phyloP scores from a whole-genome alignment of 1,140 invertebrate genomes.

The Arctopsyche grandis region DNA sequence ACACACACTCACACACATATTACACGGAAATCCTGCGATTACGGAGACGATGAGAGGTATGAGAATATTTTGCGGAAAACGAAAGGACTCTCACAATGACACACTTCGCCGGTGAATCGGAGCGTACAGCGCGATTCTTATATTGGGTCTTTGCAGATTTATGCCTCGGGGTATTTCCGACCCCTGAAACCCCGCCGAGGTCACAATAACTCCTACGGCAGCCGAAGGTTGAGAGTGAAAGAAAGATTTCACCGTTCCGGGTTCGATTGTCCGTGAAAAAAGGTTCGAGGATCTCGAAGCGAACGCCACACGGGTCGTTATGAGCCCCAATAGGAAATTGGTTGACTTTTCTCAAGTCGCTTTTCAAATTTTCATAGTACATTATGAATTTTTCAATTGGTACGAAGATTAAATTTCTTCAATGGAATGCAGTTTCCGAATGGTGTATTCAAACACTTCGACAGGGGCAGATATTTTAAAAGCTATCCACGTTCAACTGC shows the following conservation, averaged over 20 bases:
- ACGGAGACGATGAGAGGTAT: not conserved
- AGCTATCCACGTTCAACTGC: too few relatives aligned
- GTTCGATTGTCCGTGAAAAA: not conserved
- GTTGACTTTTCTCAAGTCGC: too few relatives aligned
- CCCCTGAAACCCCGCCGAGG: not conserved
- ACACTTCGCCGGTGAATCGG: slow-evolving; percentile 14
- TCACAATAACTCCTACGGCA: not conserved
- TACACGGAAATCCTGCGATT: not conserved
- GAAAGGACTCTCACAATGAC: slow-evolving; percentile 14
- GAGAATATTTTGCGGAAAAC: not conserved
- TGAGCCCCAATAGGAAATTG: too few relatives aligned
- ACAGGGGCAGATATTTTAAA: too few relatives aligned
- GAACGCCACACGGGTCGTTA: too few relatives aligned
- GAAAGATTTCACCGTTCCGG: not conserved
- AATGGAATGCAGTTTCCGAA: too few relatives aligned
- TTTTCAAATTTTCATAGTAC: too few relatives aligned
- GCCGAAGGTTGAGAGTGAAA: not conserved
- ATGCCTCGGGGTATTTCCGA: not conserved
- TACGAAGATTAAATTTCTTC: too few relatives aligned
- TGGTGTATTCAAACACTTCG: too few relatives aligned
- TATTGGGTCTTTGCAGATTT: slow-evolving; percentile 7
- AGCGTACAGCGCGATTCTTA: slow-evolving; percentile 14
- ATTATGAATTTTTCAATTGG: too few relatives aligned
- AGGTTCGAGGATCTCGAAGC: too few relatives aligned
- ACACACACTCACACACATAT: not conserved